A percentile compares a stretch with the other conserved stretches of the same genome.
phyloP scores from a whole-genome alignment of 2,797 vertebrate species.

The Aulostomus chinensis region DNA sequence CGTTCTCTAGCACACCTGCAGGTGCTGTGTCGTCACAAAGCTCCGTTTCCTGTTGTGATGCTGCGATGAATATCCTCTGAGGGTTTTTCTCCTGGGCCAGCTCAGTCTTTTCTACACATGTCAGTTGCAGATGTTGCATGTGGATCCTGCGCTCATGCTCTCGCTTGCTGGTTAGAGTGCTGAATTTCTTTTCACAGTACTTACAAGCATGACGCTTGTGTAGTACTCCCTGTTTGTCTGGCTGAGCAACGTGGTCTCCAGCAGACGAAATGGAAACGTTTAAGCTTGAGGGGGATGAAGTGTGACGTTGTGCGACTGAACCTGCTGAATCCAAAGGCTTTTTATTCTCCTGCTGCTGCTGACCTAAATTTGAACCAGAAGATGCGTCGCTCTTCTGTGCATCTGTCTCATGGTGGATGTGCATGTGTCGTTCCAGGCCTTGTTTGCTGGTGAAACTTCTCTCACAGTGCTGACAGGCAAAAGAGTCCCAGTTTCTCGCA shows the following conservation, averaged over 20 bases:
- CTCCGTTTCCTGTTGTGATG: conserved; percentile 38
- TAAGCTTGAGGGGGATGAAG: conserved; percentile 22
- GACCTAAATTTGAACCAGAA: conserved; percentile 83
- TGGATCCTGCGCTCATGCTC: conserved; percentile 90
- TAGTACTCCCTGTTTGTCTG: conserved; percentile 76
- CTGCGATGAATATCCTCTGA: conserved; percentile 39
- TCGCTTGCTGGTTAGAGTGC: conserved; percentile 86
- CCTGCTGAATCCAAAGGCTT: conserved; percentile 28
- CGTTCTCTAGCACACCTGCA: conserved; percentile 72
- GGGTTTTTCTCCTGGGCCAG: conserved; percentile 72
- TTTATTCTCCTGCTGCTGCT: conserved; percentile 80
- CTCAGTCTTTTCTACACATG: conserved; percentile 77
- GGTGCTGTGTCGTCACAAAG: conserved; percentile 16
- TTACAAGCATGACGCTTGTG: conserved; percentile 86
- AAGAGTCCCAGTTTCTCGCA: conserved; percentile 72
- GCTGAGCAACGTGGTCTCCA: conserved; percentile 33
- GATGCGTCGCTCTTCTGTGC: conserved; percentile 82
- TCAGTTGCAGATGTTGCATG: conserved; percentile 83
- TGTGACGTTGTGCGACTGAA: conserved; percentile 51
- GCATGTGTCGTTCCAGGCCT: conserved; percentile 88
- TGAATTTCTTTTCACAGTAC: conserved; percentile 91
- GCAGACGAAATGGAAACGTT: conserved; percentile 15
- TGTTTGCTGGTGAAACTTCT: conserved; percentile 88
- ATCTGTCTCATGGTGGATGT: conserved; percentile 80
- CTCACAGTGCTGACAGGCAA: conserved; percentile 89